phyloP scores from a whole-genome alignment of 1,140 invertebrate species.

The Pachypeltis micranthus region DNA sequence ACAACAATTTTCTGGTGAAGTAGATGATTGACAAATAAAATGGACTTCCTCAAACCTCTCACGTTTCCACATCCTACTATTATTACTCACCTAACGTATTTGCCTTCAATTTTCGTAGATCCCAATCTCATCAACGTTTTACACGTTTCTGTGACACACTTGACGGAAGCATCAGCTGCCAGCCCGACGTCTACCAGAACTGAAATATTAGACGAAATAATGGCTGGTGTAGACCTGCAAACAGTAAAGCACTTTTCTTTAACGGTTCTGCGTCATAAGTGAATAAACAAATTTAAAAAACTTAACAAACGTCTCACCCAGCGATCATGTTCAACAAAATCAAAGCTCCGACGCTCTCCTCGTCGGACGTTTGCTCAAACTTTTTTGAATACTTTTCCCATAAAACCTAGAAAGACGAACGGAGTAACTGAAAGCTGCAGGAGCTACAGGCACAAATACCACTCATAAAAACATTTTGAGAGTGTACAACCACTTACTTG shows the following conservation, averaged over 20 bases:
- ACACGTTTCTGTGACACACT: slow-evolving; percentile 46
- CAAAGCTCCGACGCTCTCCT: slow-evolving; percentile 56
- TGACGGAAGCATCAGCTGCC: slow-evolving; percentile 39
- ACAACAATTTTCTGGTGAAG: too few relatives aligned
- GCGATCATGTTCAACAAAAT: slow-evolving; percentile 62
- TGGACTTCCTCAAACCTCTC: too few relatives aligned
- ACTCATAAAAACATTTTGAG: too few relatives aligned
- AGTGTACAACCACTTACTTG: slow-evolving; percentile 30
- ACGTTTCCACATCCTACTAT: too few relatives aligned
- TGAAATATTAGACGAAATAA: slow-evolving; percentile 40
- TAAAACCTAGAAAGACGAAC: slow-evolving; percentile 50
- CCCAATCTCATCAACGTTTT: slow-evolving; percentile 42
- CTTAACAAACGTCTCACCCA: slow-evolving; percentile 33
- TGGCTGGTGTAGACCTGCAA: slow-evolving; percentile 40
- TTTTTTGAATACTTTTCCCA: slow-evolving; percentile 73
- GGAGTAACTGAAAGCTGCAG: too few relatives aligned
- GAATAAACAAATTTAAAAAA: slow-evolving; percentile 22
- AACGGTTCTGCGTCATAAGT: not conserved
- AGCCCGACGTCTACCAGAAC: slow-evolving; percentile 19
- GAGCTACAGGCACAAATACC: too few relatives aligned
- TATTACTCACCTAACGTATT: slow-evolving; percentile 19
- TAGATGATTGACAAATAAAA: too few relatives aligned
- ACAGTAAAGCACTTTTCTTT: not conserved
- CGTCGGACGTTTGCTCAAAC: slow-evolving; percentile 49
- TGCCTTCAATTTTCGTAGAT: slow-evolving; percentile 28